Base-by-base conservation (phyloP, 2,113 vertebrate genomes). In the Maccullochella peelii region DNA sequence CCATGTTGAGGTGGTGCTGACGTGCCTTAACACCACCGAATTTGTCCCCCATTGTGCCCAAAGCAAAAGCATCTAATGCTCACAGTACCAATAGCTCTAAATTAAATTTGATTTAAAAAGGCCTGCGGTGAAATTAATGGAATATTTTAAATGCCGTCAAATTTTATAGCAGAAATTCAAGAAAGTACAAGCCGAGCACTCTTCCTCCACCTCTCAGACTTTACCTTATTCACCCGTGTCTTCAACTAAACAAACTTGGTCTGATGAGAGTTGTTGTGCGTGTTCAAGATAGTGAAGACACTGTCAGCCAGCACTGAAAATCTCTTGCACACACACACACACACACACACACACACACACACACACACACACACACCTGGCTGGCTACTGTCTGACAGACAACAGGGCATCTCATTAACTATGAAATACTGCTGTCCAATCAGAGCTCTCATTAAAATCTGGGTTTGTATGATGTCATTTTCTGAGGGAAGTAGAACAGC, bases 361-460 rank as follows among this genome's bases (percentile, higher is more conserved):
- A 68, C 68, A 72, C 65, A 68, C 36, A 67, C 30, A 9, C 69
- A 76, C 54, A 59, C 70, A 4, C 30, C 63, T 54, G 73, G 36
- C 54, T 71, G 80, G 75, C 63, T 73, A 87, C 74, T 47, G 59
- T 59, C 82, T 85, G 70, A 83, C 80, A 88, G 84, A 59, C 86
- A 83, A 81, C 84, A 86, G 42, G 67, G 66, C 25, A 79, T 61
- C 82, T 89, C 33, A 33, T 89, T 90, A 89, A 72, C 75, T 71
- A 81, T 86, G 52, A 79, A 83, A 86, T 55, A 59, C 61, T 21
- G 76, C 73, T 67, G 80, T 86, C 89, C 92, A 90, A 89, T 93
- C 86, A 92, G 79, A 86, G 77, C 16, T 71, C 85, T 87, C 80
- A 82, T 91, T 89, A 89, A 92, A 90, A 89, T 65, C 68, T 68